Base-by-base conservation (phyloP, 2,888 invertebrate species). In the Linyphia triangularis region DNA sequence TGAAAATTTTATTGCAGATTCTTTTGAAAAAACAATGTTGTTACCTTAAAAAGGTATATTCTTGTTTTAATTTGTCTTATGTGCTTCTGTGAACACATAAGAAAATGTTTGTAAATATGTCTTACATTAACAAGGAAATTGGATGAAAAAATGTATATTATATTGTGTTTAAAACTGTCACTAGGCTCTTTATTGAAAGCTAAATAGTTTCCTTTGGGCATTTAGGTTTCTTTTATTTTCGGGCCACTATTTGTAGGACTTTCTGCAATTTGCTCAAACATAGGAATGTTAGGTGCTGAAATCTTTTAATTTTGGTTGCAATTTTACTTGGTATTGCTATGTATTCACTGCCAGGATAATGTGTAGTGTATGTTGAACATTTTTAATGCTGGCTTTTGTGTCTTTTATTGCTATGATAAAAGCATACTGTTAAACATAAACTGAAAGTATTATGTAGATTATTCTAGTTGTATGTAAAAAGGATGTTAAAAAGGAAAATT, bases 241-340 rank as follows among this genome's bases (percentile, higher is more conserved):
- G 77, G 59, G 61, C 61, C 77, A 63, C 37, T 40, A 63, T 19
- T 19, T 57, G 28, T 63, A 77, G 77, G 40, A 1, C 4, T 61
- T 33, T 37, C 40, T 77, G 63, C 59, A 63, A 61, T 63, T 70
- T 77, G 77, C 77, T 77, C 77, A 77, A 77, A 24, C 33, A 63
- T 30, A 57, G 57, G 30, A 19, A 70, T 37, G 26, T 70, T 70
- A 26, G 43, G 43, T 70, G 51, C 13, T 33, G 43, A 28, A 70
- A 9, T n/a, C 24, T 26, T 22, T 7, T 28, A 67, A 19, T 67
- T 37, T 30, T 5, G 40, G 16, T 24, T 40, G 19, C 33, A 33
- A 19, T 67, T 67, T 67, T 5, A 43, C 7, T 26, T 3, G 24
- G 24, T 40, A 19, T 43, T n/a, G 24, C 40, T 43, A 13, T 43